Evolutionary conservation across 2,888 invertebrate species (phyloP), one percentile per base, ranked within the genome.

Genomic region (Amphipoea lucens): DNA sequence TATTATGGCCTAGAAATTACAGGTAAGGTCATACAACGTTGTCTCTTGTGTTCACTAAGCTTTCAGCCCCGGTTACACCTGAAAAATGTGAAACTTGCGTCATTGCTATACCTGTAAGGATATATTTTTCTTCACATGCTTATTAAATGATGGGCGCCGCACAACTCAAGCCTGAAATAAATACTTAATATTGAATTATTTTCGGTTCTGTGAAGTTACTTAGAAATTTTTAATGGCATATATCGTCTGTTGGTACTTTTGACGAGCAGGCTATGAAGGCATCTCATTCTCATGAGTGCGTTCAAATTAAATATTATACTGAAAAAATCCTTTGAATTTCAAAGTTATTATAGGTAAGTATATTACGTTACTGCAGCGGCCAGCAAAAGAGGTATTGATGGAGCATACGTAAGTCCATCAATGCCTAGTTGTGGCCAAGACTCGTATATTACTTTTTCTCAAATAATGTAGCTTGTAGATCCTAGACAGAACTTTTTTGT

Each of bases 1-100:
- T 11, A 45, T 51, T 78, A 54, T 57, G 65, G 29, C 45, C 63
- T 57, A 78, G 29, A 45, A 7, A n/a, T 54, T 65, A 72, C 17
- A 63, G 54, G 20, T 66, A 57, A 57, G 74, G 83, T 92, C 90
- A 94, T 42, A 92, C 91, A 48, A 91, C 86, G 79, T 94, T 90
- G 73, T 94, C 95, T 83, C 94, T 91, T 4, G 94, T 94, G 81
- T 94, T 93, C 81, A 93, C 89, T 74, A 94, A 83, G 84, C 94
- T 95, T 69, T 95, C 95, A 45, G 92, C 95, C 20, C 88, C 94
- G 29, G 95, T 95, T 36, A 93, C 82, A 78, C 94, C 95, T 95
- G 93, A 71, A 93, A 93, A 63, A 79, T 76, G 75, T 57, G 48
- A 83, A 81, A 76, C 60, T 20, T 45, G 63, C 75, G 72, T 83